phyloP scores from a whole-genome alignment of 2,113 vertebrate genomes.

The Mionectes macconnelli region DNA sequence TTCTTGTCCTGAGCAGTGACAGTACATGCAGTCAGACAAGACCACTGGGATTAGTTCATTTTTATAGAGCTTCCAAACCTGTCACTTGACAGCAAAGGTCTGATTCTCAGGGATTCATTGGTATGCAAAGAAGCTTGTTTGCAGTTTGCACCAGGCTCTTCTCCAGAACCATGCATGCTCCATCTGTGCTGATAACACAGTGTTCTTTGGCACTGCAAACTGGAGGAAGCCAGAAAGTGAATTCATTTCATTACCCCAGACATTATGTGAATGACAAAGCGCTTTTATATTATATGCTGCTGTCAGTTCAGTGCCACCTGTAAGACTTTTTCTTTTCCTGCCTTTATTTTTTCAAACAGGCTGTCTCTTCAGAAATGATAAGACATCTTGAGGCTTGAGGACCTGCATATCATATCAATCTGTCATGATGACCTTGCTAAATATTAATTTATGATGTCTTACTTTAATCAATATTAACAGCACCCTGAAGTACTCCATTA shows the following conservation, averaged over 20 bases:
- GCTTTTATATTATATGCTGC: conserved; percentile 70
- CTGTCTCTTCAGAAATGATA: conserved; percentile 64
- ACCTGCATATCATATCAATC: conserved; percentile 60
- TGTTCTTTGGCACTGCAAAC: conserved; percentile 80
- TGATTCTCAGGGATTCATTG: conserved; percentile 75
- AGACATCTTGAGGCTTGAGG: conserved; percentile 62
- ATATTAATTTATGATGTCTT: conserved; percentile 68
- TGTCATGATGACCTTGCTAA: conserved; percentile 72
- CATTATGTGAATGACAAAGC: conserved; percentile 80
- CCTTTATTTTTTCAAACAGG: conserved; percentile 48
- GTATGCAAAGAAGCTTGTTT: conserved; percentile 79
- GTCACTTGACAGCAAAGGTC: conserved; percentile 75
- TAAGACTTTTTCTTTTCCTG: conserved; percentile 50
- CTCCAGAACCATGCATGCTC: conserved; percentile 80
- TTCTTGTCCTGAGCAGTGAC: conserved; percentile 59
- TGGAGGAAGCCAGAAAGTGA: conserved; percentile 79
- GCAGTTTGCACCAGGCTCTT: conserved; percentile 76
- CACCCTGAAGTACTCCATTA: conserved; percentile 49
- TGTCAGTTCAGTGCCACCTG: conserved; percentile 73
- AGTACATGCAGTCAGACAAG: conserved; percentile 71
- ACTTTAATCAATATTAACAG: conserved; percentile 69
- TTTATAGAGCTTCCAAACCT: conserved; percentile 70
- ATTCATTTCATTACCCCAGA: conserved; percentile 81
- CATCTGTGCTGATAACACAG: conserved; percentile 84
- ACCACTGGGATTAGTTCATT: conserved; percentile 66